Base-by-base conservation (phyloP, 2,113 vertebrate species). In the Callaeas wilsoni region DNA sequence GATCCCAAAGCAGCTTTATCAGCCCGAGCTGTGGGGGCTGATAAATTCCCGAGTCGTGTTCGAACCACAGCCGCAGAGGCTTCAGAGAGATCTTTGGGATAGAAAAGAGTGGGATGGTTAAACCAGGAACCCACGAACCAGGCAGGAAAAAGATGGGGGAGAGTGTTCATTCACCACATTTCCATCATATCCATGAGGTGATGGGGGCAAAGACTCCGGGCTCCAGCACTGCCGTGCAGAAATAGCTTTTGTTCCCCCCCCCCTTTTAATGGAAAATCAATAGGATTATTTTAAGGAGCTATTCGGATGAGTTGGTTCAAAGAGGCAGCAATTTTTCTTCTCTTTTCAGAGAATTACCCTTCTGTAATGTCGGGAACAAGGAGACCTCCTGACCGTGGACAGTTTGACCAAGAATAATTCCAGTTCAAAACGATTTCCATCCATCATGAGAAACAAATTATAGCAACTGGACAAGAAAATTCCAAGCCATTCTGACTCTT, bases 271-370 rank as follows among this genome's bases (percentile, higher is more conserved):
- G 70, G 69, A 90, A 94, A 93, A 92, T 89, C 91, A 83, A 85
- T 73, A 39, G 6, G 52, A 96, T 96, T 95, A 82, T 96, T 96
- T 93, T 82, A 96, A 78, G 84, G 74, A 84, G 70, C 89, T 80
- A 21, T 89, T 76, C 39, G 89, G 95, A 68, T 78, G 84, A 68
- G 41, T 42, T 76, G 65, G 89, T 89, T 95, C 89, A 76, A 73
- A 91, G 81, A 85, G 52, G 91, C 81, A 73, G 89, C 84, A 53
- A 85, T 93, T 96, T 96, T 87, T 91, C 91, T 93, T 87, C 74
- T 82, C 74, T 82, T 69, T 79, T 68, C 81, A 71, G 74, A 89
- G 83, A 95, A 94, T 93, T 84, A 57, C 81, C 69, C 82, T 22
- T 84, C 64, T 35, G 17, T 76, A 79, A 94, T 49, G 81, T 67